Evolutionary conservation across 2,797 vertebrate genomes (phyloP), one percentile per base, ranked within the genome.

Genomic region (Tapirus indicus): DNA sequence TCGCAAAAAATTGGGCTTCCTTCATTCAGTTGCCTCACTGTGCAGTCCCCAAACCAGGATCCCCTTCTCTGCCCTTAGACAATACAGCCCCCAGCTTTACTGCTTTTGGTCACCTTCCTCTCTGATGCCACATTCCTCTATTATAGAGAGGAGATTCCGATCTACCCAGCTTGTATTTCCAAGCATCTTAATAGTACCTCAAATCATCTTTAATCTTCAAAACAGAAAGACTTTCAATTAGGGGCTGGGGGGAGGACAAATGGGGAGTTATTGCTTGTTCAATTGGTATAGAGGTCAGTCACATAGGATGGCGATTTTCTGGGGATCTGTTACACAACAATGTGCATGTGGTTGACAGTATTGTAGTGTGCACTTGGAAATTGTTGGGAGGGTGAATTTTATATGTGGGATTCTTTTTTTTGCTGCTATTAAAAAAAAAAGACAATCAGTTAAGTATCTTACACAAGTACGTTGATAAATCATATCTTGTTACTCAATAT

Each of bases 221-320:
- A 83, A 83, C 9, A 58, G 12, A 62, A 75, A 54, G 35, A 17
- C 56, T 82, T 88, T 21, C 20, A 35, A 17, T 74, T 66, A 56
- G 38, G 29, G 6, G 3, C 29, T 66, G 4, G 35, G 17, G 6
- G 21, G 29, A 52, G 35, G 35, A 13, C 7, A 0, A 7, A 0
- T 13, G 2, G 20, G 11, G 21, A 82, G 29, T 12, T 64, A 4
- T 29, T 41, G 18, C 20, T 62, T 66, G 16, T 72, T 27, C 69
- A 17, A 14, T 56, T 17, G 35, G 23, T 82, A 44, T 13, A 44
- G 12, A 41, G 7, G 27, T 71, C 3, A 38, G 7, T 80, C n/a
- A 88, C 13, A 52, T 14, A 27, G 21, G 9, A 35, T 75, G 32
- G 13, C 17, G 13, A 14, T 32, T 0, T 66, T 56, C 58, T 89